Evolutionary conservation across 2,888 invertebrate genomes (phyloP), one percentile per base, ranked within the genome.

Genomic region (Maniola hyperantus): DNA sequence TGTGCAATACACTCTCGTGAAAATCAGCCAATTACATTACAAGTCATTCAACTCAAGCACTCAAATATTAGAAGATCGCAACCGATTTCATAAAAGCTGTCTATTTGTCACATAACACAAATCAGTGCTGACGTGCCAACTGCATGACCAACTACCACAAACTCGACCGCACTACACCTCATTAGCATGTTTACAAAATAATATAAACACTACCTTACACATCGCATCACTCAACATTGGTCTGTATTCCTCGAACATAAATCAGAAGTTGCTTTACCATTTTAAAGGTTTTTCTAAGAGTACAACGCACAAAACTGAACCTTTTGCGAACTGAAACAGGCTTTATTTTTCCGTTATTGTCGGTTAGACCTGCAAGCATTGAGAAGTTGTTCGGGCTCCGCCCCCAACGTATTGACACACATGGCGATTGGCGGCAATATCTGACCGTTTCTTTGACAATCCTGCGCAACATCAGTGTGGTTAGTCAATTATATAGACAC

Each of bases 141-240:
- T 84, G 89, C 83, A 83, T 87, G 91, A 89, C 83, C 85, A 85
- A 86, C 90, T 85, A 87, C 85, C 85, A 85, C 89, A 85, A 90
- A 91, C 91, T 91, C 89, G 81, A 79, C 83, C 83, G 80, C 82
- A 84, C 85, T 84, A 85, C 83, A 81, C 86, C 84, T 89, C 90
- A 91, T 89, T 89, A 90, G 84, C 88, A 86, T 84, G 81, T 86
- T 83, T 80, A 89, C 87, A 87, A 87, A 85, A 87, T 81, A 86
- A 84, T 80, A 85, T 84, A 83, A 84, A 84, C 84, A 83, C 86
- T 81, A 83, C 81, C 79, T 80, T 73, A 61, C 44, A 15, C 34
- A 44, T 13, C 54, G 18, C 13, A 67, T n/a, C 75, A 77, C 64
- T 70, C 73, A 66, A 88, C 71, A 80, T 76, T 72, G 70, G 73